Conservation (phyloP, 2,888 invertebrate species). For the Dicyrtoma fusca region DNA sequence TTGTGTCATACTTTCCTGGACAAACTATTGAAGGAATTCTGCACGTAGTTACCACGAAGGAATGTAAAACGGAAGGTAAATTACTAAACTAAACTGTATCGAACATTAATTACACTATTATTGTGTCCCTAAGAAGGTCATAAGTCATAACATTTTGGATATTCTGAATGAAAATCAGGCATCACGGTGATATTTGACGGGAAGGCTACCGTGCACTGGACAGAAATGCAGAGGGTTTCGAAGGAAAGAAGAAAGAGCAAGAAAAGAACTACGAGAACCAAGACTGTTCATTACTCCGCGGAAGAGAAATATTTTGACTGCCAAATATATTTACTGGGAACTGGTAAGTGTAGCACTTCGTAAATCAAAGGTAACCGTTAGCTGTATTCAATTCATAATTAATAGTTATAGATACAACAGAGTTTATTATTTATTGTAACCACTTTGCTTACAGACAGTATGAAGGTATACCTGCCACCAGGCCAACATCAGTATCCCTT, state of each 20-base stretch:
- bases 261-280: conserved; percentile 68
- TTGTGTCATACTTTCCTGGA: conserved; percentile 67
- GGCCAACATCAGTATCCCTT: conserved; percentile 79
- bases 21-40: conserved; percentile 69
- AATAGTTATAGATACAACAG: too few species aligned
- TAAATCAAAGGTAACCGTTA: too few species aligned
- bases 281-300: conserved; percentile 66
- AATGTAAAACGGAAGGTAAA: conserved; percentile 71
- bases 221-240: conserved; percentile 64
- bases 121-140: too few species aligned
- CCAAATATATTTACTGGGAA: conserved; percentile 74
- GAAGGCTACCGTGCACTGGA: conserved; percentile 74
- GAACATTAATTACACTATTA: too few species aligned
- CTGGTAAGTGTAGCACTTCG: too few species aligned
- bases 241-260: conserved; percentile 64
- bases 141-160: too few species aligned
- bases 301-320: conserved; percentile 79
- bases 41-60: conserved; percentile 65
- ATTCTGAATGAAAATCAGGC: too few species aligned
- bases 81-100: not conserved
- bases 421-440: too few species aligned
- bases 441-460: too few species aligned
- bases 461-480: conserved; percentile 65
- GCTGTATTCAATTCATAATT: too few species aligned
- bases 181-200: conserved; percentile 74